A percentile compares a stretch with the other conserved stretches of the same genome.
phyloP scores from a whole-genome alignment of 2,797 vertebrate genomes.

The Characodon lateralis region DNA sequence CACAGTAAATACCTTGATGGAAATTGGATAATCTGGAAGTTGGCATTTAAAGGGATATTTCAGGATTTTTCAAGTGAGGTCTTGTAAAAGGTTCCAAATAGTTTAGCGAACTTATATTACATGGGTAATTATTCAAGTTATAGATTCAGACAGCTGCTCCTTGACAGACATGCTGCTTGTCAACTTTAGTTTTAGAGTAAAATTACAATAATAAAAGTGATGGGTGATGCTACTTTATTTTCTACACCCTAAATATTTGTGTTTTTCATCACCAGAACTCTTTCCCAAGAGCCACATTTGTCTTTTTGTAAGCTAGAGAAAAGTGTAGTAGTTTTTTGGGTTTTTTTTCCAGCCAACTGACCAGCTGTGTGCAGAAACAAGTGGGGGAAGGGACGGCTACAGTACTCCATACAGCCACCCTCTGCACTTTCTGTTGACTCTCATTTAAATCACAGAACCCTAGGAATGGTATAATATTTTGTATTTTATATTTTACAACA shows the following conservation, averaged over 20 bases:
- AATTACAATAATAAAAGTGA: background rate
- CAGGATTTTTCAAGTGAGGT: background rate
- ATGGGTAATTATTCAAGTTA: background rate
- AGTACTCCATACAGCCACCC: background rate
- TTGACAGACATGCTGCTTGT: background rate
- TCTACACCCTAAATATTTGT: background rate
- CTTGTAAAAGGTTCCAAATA: too few species aligned
- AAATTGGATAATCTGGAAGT: constrained; percentile 34
- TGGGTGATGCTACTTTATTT: background rate
- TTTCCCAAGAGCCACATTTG: background rate
- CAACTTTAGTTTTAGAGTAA: background rate
- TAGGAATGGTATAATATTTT: background rate
- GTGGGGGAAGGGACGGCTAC: background rate
- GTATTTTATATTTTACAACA: too few species aligned
- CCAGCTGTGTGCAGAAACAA: background rate
- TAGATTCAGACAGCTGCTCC: background rate
- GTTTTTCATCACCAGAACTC: too few species aligned
- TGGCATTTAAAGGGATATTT: constrained; percentile 12
- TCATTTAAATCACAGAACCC: background rate
- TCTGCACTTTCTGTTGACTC: background rate
- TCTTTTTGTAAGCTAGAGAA: background rate
- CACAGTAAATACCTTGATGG: constrained; percentile 13
- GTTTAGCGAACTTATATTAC: background rate
- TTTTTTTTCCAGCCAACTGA: too few species aligned
- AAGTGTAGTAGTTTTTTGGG: too few species aligned